A percentile compares a stretch with the other conserved stretches of the same genome.
Conservation (phyloP, 2,113 vertebrate species). For the Melanerpes aurifrons region DNA sequence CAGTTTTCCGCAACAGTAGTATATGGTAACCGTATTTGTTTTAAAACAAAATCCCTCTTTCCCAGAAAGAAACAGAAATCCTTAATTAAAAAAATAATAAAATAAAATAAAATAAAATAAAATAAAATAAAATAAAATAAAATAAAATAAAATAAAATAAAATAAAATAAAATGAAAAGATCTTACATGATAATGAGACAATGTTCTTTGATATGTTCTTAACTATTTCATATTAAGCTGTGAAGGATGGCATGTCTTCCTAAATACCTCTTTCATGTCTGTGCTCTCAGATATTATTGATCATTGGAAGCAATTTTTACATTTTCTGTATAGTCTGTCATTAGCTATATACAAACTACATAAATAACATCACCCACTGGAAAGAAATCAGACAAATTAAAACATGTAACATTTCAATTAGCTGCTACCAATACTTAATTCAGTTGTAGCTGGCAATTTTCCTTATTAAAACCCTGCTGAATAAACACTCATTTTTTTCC, state of each 20-base stretch:
- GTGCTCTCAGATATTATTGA: conserved; percentile 4
- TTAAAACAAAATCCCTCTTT: conserved; percentile 58
- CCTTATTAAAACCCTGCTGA: background rate
- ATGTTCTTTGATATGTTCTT: background rate
- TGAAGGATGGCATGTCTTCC: conserved; percentile 4
- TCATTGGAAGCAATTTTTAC: conserved; percentile 12
- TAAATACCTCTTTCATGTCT: conserved; percentile 9
- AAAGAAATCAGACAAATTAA: conserved; percentile 58
- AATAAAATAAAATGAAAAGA: background rate
- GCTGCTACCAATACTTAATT: conserved; percentile 50
- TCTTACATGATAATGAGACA: conserved; percentile 24
- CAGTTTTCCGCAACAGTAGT: conserved; percentile 18
- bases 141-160: background rate
- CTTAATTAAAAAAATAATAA: background rate
- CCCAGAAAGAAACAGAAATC: background rate
- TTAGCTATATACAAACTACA: conserved; percentile 46
- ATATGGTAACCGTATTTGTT: conserved; percentile 59
- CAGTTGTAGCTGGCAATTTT: conserved; percentile 41
- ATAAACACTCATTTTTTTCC: background rate
- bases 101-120: background rate
- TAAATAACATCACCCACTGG: conserved; percentile 53
- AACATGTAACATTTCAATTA: conserved; percentile 59
- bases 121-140: background rate
- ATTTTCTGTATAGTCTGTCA: conserved; percentile 51
- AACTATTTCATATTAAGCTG: conserved; percentile 2